phyloP scores from a whole-genome alignment of 2,888 invertebrate species.

The Branchellion lobata region DNA sequence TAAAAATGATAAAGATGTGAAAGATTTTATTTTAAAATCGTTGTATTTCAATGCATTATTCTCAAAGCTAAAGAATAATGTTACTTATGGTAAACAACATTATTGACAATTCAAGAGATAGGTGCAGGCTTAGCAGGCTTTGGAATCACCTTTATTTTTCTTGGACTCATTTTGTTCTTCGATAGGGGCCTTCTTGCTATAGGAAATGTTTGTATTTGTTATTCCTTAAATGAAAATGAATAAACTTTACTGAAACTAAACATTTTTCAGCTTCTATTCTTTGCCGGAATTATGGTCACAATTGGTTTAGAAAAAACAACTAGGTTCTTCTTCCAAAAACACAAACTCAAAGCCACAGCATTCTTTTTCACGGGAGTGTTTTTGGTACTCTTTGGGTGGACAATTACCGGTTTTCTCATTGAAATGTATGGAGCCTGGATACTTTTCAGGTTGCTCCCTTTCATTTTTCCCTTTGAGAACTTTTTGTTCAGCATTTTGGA shows the following conservation, averaged over 20 bases:
- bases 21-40: neutral
- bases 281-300: constrained; percentile 88
- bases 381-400: constrained; percentile 89
- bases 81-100: too few species aligned
- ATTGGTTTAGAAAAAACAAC: constrained; percentile 93
- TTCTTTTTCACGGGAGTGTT: constrained; percentile 87
- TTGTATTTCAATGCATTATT: too few species aligned
- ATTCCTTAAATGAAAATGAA: neutral
- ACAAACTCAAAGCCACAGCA: constrained; percentile 85
- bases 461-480: neutral
- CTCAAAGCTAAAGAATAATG: too few species aligned
- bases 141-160: constrained; percentile 84
- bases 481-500: neutral
- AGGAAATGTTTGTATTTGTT: constrained; percentile 84
- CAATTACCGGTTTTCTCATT: constrained; percentile 89
- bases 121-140: constrained; percentile 95
- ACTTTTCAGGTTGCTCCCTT: constrained; percentile 66
- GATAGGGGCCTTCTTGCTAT: constrained; percentile 97
- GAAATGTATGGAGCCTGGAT: constrained; percentile 92
- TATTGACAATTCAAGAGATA: constrained; percentile 68
- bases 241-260: neutral
- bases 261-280: constrained; percentile 83
- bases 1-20: neutral
- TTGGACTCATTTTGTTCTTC: constrained; percentile 87
- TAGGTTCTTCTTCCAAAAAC: constrained; percentile 94